Evolutionary conservation across 2,113 vertebrate species (phyloP).

Genomic region (Siphamia tubifer): DNA sequence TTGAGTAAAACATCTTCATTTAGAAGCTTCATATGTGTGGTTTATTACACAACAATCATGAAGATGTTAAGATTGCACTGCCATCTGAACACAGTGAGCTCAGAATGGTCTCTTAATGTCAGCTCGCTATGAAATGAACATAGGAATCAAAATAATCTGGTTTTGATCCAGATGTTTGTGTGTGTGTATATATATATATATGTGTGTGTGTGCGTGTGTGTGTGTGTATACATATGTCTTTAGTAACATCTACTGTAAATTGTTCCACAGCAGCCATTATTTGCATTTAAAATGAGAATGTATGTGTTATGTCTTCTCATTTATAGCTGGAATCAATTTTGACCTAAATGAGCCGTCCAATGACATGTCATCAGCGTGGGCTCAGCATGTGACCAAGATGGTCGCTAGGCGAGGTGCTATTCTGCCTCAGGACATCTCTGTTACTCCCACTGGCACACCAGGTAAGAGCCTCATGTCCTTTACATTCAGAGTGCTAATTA

Average conservation of each 20-base stretch:
- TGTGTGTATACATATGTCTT: too few relatives aligned
- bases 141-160: too few relatives aligned
- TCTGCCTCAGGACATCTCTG: constrained; percentile 93
- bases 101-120: too few relatives aligned
- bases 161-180: too few relatives aligned
- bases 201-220: too few relatives aligned
- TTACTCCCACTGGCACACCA: constrained; percentile 91
- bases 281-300: not conserved
- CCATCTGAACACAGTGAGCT: too few relatives aligned
- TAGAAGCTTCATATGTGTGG: too few relatives aligned
- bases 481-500: not conserved
- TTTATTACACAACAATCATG: too few relatives aligned
- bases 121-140: too few relatives aligned
- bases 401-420: constrained; percentile 96
- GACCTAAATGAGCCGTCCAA: constrained; percentile 93
- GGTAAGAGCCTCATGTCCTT: constrained; percentile 71
- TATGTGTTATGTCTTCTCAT: constrained; percentile 12
- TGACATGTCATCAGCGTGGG: constrained; percentile 95
- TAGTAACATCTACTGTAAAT: not conserved
- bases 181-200: too few relatives aligned
- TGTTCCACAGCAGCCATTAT: not conserved
- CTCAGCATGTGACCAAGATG: constrained; percentile 97
- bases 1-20: too few relatives aligned
- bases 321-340: constrained; percentile 90
- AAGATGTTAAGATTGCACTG: too few relatives aligned